A percentile compares a stretch with the other conserved stretches of the same genome.
phyloP scores from a whole-genome alignment of 2,888 invertebrate genomes.

The Julus scandinavius region DNA sequence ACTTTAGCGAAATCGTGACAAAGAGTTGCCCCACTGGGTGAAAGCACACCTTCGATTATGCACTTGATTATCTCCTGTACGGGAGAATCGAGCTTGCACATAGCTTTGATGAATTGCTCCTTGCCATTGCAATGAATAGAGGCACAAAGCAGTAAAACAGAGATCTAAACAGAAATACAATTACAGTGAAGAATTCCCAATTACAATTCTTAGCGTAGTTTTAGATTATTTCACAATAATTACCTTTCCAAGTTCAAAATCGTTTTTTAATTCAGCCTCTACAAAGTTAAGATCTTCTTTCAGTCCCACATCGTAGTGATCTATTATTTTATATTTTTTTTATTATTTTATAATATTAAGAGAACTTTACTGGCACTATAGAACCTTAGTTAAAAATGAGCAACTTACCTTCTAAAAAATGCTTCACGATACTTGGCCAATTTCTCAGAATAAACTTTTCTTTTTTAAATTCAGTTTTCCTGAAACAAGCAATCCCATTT shows the following conservation, averaged over 20 bases:
- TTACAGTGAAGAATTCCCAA: too few species aligned
- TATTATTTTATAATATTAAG: too few species aligned
- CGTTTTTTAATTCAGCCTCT: not conserved
- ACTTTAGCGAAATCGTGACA: not conserved
- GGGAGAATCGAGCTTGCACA: not conserved
- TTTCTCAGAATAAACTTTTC: not conserved
- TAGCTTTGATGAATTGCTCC: not conserved
- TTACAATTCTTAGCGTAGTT: not conserved
- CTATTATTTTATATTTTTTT: not conserved
- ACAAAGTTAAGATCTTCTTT: not conserved
- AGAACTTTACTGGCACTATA: too few species aligned
- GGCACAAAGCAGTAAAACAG: conserved; percentile 15
- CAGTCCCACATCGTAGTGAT: conserved; percentile 20
- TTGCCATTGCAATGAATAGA: conserved; percentile 19
- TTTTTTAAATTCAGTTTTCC: not conserved
- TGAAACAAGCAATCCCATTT: conserved; percentile 21
- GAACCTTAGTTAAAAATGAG: too few species aligned
- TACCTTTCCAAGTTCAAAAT: conserved; percentile 51
- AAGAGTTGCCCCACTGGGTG: not conserved
- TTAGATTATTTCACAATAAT: not conserved
- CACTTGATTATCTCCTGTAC: conserved; percentile 47
- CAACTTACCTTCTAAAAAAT: conserved; percentile 47
- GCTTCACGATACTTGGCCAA: not conserved
- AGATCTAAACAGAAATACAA: not conserved
- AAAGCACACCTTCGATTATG: conserved; percentile 50